Percentiles rank a stretch among this genome's conserved stretches.
phyloP scores from a whole-genome alignment of 2,797 vertebrate genomes.

The Poecilia picta region DNA sequence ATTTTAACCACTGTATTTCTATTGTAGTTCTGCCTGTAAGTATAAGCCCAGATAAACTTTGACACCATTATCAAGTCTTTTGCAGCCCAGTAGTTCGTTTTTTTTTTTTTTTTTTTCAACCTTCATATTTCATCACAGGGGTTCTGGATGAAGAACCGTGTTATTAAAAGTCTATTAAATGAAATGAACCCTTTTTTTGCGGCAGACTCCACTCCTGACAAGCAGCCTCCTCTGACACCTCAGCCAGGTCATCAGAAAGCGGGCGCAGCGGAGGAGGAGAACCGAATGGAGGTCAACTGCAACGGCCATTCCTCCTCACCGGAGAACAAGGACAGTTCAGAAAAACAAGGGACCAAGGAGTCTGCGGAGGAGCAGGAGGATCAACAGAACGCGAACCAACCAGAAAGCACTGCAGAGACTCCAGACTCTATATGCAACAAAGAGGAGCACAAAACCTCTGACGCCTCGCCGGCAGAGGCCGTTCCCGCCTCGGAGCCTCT shows the following conservation, averaged over 20 bases:
- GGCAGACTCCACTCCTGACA: slow-evolving; percentile 57
- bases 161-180: not conserved
- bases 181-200: not conserved
- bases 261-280: slow-evolving; percentile 48
- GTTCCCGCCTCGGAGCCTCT: slow-evolving; percentile 16
- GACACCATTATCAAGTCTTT: not conserved
- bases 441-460: slow-evolving; percentile 61
- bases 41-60: not conserved
- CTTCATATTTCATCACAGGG: too few species aligned
- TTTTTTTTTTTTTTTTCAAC: too few species aligned
- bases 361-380: slow-evolving; percentile 59
- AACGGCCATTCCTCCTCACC: slow-evolving; percentile 79
- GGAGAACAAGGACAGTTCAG: slow-evolving; percentile 63
- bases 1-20: too few species aligned
- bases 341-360: slow-evolving; percentile 68
- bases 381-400: slow-evolving; percentile 52
- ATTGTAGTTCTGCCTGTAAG: too few species aligned
- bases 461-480: slow-evolving; percentile 41
- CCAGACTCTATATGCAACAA: slow-evolving; percentile 44
- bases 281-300: slow-evolving; percentile 83
- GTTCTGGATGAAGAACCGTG: too few species aligned
- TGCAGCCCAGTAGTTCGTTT: not conserved
- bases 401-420: slow-evolving; percentile 33
- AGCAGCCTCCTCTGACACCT: slow-evolving; percentile 42
- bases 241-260: slow-evolving; percentile 21